A percentile compares a stretch with the other conserved stretches of the same genome.
These are phyloP conservation scores for Apodemia duryi DNA, from an alignment of 2,888 invertebrate genomes.

Conservation along the genomic window DNA sequence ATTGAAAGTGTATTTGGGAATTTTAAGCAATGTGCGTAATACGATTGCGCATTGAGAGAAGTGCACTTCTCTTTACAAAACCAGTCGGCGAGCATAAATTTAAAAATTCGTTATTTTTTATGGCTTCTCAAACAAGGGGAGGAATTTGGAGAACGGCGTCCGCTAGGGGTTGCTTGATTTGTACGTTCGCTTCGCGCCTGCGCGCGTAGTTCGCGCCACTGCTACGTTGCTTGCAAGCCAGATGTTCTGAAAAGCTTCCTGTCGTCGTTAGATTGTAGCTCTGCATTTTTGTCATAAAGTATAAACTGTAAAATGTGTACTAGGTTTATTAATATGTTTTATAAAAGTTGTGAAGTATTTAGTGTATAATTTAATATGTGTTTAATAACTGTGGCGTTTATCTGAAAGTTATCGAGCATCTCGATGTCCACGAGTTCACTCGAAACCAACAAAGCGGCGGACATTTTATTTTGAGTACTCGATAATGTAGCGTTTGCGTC, in stretches of 20 bases:
- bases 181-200: conserved; percentile 71
- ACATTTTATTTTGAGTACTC: conserved; percentile 80
- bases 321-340: conserved; percentile 59
- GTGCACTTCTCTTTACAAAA: conserved; percentile 44
- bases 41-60: conserved; percentile 33
- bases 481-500: conserved; percentile 79
- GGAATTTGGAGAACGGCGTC: conserved; percentile 63
- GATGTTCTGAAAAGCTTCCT: conserved; percentile 79
- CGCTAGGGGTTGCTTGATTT: conserved; percentile 68
- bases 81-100: conserved; percentile 68
- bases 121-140: conserved; percentile 70
- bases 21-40: conserved; percentile 22
- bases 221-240: conserved; percentile 77
- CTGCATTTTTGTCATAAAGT: conserved; percentile 54
- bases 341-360: conserved; percentile 57
- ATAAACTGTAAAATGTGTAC: conserved; percentile 66
- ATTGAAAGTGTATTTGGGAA: neutral
- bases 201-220: conserved; percentile 79
- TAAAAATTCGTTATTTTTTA: conserved; percentile 77
- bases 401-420: conserved; percentile 69
- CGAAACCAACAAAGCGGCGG: conserved; percentile 80
- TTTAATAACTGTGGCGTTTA: conserved; percentile 57
- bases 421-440: conserved; percentile 79
- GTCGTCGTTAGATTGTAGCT: conserved; percentile 62
- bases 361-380: conserved; percentile 66